Percentiles rank a stretch among this genome's conserved stretches.
Evolutionary conservation across 2,888 invertebrate species (phyloP).

Genomic region (Tiliacea citrago): DNA sequence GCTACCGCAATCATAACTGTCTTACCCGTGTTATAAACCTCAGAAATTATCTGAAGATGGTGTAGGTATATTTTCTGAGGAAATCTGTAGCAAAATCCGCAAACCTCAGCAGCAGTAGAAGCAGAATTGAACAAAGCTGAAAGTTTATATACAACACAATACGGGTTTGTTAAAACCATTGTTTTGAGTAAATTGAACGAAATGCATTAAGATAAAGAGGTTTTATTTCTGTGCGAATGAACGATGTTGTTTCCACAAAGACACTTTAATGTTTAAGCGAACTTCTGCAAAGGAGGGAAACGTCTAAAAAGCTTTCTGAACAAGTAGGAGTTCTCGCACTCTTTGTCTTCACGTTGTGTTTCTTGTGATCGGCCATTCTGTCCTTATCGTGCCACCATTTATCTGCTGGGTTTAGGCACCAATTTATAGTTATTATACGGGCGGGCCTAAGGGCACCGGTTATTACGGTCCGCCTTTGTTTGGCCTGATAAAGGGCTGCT

Average conservation of each 20-base stretch:
- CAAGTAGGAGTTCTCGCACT: conserved; percentile 69
- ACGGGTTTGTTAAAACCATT: conserved; percentile 77
- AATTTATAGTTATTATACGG: conserved; percentile 82
- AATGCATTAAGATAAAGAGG: conserved; percentile 79
- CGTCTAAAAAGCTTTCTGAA: conserved; percentile 79
- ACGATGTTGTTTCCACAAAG: conserved; percentile 74
- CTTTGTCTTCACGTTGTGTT: conserved; percentile 78
- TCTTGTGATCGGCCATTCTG: conserved; percentile 80
- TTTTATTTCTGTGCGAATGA: conserved; percentile 79
- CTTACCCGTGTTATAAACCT: conserved; percentile 1
- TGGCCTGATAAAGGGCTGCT: conserved; percentile 73
- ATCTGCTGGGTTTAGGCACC: conserved; percentile 72
- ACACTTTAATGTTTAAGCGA: conserved; percentile 77
- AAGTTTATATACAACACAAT: conserved; percentile 72
- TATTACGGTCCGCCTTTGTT: conserved; percentile 76
- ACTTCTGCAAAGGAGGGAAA: conserved; percentile 76
- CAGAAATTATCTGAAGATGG: conserved; percentile 24
- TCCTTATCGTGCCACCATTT: conserved; percentile 76
- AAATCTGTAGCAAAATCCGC: conserved; percentile 5
- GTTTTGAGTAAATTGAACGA: conserved; percentile 78
- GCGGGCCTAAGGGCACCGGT: conserved; percentile 70
- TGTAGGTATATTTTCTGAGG: conserved; percentile 26
- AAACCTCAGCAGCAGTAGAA: conserved; percentile 32
- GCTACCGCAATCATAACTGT: conserved; percentile 10
- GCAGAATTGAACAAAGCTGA: conserved; percentile 48